Base-by-base conservation (phyloP, 1,140 invertebrate genomes). In the Leptonema lineaticorne region DNA sequence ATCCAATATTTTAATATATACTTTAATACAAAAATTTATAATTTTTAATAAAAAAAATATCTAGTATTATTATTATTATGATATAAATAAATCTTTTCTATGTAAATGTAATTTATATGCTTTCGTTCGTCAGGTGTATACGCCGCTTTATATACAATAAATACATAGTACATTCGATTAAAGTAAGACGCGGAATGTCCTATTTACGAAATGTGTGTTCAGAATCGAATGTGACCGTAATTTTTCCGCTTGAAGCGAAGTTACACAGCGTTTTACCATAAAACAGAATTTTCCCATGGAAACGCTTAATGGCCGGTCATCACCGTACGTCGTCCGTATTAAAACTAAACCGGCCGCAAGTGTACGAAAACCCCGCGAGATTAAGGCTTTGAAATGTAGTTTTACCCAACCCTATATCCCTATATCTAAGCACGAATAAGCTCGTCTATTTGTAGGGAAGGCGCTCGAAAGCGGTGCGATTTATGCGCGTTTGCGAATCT, bases 271-370 rank as follows among this genome's bases (percentile, higher is more conserved):
- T 11, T 11, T 37, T 16, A 11, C 37, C 9, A 11, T 41, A 41
- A 41, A 4, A 16, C 16, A 41, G 37, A 41, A 41, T 63, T 68
- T 62, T 56, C 20, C 33, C 68, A 41, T 56, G 64, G 48, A 58
- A 66, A 58, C 50, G 64, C 56, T 58, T 71, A 71, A 71, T 71
- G 70, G 68, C 53, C 56, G 67, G 66, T 60, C 62, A 71, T 71
- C 66, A 64, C 26, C 62, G 27, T 53, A 65, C 68, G 63, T 71
- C 63, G 56, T 62, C 56, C 58, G 70, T 66, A 62, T 68, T 71
- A 68, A 71, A 71, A 71, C 67, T 71, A 69, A 71, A 71, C 67
- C 66, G 62, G 48, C 63, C 37, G 66, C 69, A 45, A 68, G 62
- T 65, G 70, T 48, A 59, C 37, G 58, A 57, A 63, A 56, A 30